Percentiles rank a stretch among this genome's conserved stretches.
These are phyloP conservation scores for Ethmia dodecea DNA, from an alignment of 2,888 invertebrate genomes.

Conservation along the genomic window DNA sequence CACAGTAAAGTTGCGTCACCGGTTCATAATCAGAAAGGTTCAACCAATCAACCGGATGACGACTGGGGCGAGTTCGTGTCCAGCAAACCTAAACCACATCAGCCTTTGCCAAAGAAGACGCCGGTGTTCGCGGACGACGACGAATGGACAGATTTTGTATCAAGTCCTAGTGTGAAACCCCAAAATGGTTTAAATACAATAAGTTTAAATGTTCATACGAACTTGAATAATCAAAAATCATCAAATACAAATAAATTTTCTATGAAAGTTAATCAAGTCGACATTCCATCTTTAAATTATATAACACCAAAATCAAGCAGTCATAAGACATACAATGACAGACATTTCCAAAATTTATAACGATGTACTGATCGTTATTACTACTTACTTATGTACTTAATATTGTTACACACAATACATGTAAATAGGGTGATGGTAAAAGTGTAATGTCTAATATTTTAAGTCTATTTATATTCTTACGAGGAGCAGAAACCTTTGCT, in stretches of 20 bases:
- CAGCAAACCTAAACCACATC: slow-evolving; percentile 54
- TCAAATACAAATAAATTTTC: slow-evolving; percentile 36
- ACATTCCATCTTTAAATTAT: slow-evolving; percentile 65
- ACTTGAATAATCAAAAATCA: slow-evolving; percentile 54
- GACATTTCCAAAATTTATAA: slow-evolving; percentile 76
- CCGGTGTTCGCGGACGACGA: slow-evolving; percentile 54
- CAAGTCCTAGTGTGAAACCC: slow-evolving; percentile 59
- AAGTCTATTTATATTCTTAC: slow-evolving; percentile 1
- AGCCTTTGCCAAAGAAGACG: slow-evolving; percentile 37
- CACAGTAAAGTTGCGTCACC: slow-evolving; percentile 55
- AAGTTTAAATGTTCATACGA: slow-evolving; percentile 66
- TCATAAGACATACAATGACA: slow-evolving; percentile 52
- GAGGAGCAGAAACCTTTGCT: too few species aligned
- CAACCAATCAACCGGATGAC: slow-evolving; percentile 29
- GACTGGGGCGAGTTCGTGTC: slow-evolving; percentile 81
- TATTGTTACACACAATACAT: slow-evolving; percentile 17
- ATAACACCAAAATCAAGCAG: slow-evolving; percentile 62
- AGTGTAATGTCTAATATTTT: slow-evolving; percentile 23
- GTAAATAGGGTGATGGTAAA: slow-evolving; percentile 55
- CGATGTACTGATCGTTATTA: slow-evolving; percentile 33
- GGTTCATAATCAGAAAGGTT: slow-evolving; percentile 38
- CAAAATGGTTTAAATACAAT: slow-evolving; percentile 68
- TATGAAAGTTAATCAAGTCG: slow-evolving; percentile 45
- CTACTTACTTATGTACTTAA: slow-evolving; percentile 54
- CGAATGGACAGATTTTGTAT: slow-evolving; percentile 73